phyloP scores from a whole-genome alignment of 2,113 vertebrate genomes.

The Indicator maculatus region DNA sequence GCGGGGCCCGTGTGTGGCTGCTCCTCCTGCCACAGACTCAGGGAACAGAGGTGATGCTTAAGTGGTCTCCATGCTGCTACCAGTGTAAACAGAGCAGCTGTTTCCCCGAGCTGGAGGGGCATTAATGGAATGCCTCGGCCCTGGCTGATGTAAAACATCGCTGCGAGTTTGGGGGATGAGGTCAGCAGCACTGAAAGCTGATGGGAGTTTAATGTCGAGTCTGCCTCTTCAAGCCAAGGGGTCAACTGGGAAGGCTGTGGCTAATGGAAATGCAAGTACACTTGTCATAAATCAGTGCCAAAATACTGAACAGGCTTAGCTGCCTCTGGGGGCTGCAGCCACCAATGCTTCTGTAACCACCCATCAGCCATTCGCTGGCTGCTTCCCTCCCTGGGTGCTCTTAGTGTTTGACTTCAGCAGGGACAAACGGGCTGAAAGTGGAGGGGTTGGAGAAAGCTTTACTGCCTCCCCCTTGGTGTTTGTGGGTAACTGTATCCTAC shows the following conservation, averaged over 20 bases:
- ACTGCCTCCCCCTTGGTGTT: rapidly evolving
- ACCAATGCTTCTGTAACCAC: neutral
- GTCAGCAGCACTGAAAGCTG: slow-evolving; percentile 22
- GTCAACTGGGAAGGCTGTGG: slow-evolving; percentile 20
- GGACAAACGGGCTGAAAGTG: neutral
- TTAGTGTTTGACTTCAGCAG: neutral
- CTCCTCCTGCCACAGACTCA: rapidly evolving
- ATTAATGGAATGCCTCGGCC: neutral
- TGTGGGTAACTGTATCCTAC: neutral
- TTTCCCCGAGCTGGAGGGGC: neutral
- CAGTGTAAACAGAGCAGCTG: slow-evolving; percentile 46
- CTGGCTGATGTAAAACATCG: neutral
- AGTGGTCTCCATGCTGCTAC: slow-evolving; percentile 13
- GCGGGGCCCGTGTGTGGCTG: rapidly evolving
- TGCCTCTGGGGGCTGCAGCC: neutral
- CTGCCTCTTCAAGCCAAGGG: neutral
- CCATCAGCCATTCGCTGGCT: neutral
- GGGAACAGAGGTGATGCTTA: slow-evolving; percentile 36
- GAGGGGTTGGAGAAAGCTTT: neutral
- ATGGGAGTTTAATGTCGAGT: slow-evolving; percentile 37
- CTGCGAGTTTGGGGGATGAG: slow-evolving; percentile 47
- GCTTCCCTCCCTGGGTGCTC: neutral
- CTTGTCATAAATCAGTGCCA: slow-evolving; percentile 43
- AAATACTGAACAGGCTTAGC: neutral
- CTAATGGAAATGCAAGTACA: slow-evolving; percentile 8